Evolutionary conservation across 2,888 invertebrate genomes (phyloP).

Genomic region (Platerodrilus igneus): DNA sequence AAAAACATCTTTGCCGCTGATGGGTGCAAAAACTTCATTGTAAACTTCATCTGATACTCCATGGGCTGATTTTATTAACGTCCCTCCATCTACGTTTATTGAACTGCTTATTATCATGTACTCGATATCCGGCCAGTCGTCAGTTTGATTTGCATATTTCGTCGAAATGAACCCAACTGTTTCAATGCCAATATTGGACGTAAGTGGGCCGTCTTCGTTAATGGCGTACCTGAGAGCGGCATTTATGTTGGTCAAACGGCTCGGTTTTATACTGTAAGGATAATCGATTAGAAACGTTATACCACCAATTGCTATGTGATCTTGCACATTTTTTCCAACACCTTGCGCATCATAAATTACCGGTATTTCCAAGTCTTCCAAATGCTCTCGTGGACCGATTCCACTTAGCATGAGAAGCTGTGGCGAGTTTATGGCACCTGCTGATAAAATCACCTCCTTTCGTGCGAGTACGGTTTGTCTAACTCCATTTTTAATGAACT

Average conservation of each 20-base stretch:
- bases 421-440: constrained; percentile 87
- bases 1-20: constrained; percentile 72
- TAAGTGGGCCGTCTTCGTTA: constrained; percentile 80
- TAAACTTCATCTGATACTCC: constrained; percentile 79
- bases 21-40: constrained; percentile 65
- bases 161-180: constrained; percentile 84
- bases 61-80: constrained; percentile 69
- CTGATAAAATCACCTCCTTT: constrained; percentile 78
- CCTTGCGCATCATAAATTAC: constrained; percentile 74
- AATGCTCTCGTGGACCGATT: constrained; percentile 71
- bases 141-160: constrained; percentile 79
- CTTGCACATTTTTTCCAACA: constrained; percentile 82
- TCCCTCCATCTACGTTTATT: constrained; percentile 79
- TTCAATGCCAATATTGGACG: constrained; percentile 82
- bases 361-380: constrained; percentile 66
- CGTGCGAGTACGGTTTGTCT: constrained; percentile 63
- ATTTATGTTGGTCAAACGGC: constrained; percentile 75
- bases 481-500: constrained; percentile 65
- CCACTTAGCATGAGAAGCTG: constrained; percentile 89
- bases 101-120: constrained; percentile 84
- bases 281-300: constrained; percentile 75
- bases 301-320: constrained; percentile 85
- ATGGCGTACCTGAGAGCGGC: constrained; percentile 79
- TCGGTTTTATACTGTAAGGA: constrained; percentile 75
- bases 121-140: constrained; percentile 90